Base-by-base conservation (phyloP, 2,797 vertebrate genomes). In the Lagodon rhomboides region DNA sequence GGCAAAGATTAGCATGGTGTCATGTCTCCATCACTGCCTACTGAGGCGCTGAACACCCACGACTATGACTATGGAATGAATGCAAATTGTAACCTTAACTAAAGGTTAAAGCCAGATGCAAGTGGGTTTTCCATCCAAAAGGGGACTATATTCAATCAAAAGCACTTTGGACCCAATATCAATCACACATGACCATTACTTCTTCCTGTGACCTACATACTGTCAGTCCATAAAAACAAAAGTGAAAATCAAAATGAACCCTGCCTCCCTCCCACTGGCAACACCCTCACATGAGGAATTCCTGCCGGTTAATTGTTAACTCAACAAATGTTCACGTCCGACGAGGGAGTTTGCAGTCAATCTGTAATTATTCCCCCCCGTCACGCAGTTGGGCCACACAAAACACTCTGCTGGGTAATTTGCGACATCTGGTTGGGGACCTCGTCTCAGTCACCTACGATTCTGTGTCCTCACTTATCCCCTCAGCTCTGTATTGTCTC, bases 141-240 rank as follows among this genome's bases (percentile, higher is more conserved):
- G 34, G 34, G 34, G 34, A 34, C 7, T 34, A 30, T 34, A 34
- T 58, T 55, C 12, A 60, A 27, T 27, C 41, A 50, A 22, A 78
- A 63, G 54, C 65, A 61, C 79, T 90, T 86, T 74, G 80, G 38
- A 67, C 66, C 23, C 16, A 64, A n/a, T 53, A 76, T 66, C 58
- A 60, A 61, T 8, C 3, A 44, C 41, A 27, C 12, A 43, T 73
- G 47, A 66, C 10, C 27, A n/a, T 20, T 23, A 6, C 22, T 49
- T 50, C 49, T 7, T 47, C 20, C 54, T 20, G 0, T 79, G 58
- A 18, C 76, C 66, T 67, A 62, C 60, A 70, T 56, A 38, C 38
- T 38, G 38, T 38, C 1, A 25, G 4, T 3, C 5, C 15, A 3
- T 2, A 3, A 59, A n/a, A 73, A 46, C 41, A 47, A 79, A 84